phyloP scores from a whole-genome alignment of 1,140 invertebrate species.

The Lerema accius region DNA sequence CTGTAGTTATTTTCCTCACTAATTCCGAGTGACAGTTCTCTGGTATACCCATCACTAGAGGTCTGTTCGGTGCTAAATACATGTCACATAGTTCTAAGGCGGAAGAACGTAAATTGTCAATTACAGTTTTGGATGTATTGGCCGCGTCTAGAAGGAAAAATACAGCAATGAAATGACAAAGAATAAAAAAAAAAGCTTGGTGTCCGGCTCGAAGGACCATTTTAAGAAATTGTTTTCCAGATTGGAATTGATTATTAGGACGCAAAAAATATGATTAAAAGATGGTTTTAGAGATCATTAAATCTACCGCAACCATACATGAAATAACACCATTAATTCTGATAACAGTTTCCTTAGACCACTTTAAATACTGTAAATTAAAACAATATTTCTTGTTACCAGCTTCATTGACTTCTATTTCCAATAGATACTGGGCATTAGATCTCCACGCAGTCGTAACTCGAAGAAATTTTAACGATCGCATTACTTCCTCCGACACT shows the following conservation, averaged over 20 bases:
- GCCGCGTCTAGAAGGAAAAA: conserved; percentile 60
- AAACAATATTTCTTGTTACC: conserved; percentile 45
- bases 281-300: no score
- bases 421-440: conserved; percentile 72
- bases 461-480: conserved; percentile 69
- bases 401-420: conserved; percentile 73
- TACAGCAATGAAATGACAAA: no score
- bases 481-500: conserved; percentile 68
- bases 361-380: no score
- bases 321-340: no score
- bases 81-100: conserved; percentile 69
- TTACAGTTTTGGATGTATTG: conserved; percentile 64
- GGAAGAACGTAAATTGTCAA: conserved; percentile 68
- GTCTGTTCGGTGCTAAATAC: conserved; percentile 56
- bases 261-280: background rate
- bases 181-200: no score
- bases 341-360: no score
- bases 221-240: no score
- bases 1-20: conserved; percentile 70
- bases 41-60: conserved; percentile 53
- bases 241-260: background rate
- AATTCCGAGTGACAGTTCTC: conserved; percentile 62
- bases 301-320: no score
- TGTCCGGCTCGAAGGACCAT: conserved; percentile 7
- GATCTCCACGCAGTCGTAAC: conserved; percentile 70